Conservation (phyloP, 2,797 vertebrate species). For the Botia kubotai region DNA sequence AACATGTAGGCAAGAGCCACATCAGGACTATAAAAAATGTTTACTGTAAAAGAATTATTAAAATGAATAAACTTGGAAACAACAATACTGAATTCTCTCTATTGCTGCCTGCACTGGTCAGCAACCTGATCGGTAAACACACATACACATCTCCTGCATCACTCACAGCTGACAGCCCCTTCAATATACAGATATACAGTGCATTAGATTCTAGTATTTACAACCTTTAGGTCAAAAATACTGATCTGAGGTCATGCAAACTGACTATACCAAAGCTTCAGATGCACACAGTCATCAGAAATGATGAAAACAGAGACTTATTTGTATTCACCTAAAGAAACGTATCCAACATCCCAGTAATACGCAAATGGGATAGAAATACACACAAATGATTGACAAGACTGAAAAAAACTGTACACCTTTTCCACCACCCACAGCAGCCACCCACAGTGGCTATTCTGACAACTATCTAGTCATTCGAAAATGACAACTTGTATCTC, state of each 20-base stretch:
- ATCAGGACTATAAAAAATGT: not conserved
- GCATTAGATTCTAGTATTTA: constrained; percentile 68
- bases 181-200: constrained; percentile 66
- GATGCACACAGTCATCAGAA: not conserved
- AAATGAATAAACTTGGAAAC: not conserved
- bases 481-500: constrained; percentile 17
- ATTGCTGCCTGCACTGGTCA: not conserved
- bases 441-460: constrained; percentile 9
- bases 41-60: not conserved
- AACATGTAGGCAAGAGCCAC: not conserved
- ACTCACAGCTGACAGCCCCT: constrained; percentile 77
- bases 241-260: constrained; percentile 2
- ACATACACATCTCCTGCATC: constrained; percentile 69
- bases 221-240: constrained; percentile 64
- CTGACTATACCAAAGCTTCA: not conserved
- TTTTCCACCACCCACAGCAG: not conserved
- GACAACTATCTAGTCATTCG: constrained; percentile 5
- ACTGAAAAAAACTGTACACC: constrained; percentile 20
- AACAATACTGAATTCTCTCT: not conserved
- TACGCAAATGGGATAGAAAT: not conserved
- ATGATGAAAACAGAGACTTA: not conserved
- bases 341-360: not conserved
- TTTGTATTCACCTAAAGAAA: not conserved
- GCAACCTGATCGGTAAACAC: constrained; percentile 30
- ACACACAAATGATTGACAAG: constrained; percentile 16